Base-by-base conservation (phyloP, 2,113 vertebrate species). In the Larimichthys crocea region DNA sequence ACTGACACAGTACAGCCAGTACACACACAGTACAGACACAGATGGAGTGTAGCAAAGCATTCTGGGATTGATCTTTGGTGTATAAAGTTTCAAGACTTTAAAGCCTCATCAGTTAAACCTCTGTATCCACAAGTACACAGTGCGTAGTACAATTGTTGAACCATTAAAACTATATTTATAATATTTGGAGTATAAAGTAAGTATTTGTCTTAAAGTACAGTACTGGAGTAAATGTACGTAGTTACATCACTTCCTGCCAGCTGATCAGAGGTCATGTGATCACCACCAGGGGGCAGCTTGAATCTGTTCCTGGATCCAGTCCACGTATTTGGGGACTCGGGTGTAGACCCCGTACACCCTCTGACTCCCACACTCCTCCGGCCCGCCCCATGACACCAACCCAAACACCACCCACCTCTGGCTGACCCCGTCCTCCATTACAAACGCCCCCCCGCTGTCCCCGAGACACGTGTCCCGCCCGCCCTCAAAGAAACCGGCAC, bases 291-390 rank as follows among this genome's bases (percentile, higher is more conserved):
- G 42, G 15, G n/a, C 42, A 17, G 63, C 44, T 1, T 26, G 6
- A 2, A 24, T 20, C 40, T 64, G 42, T 20, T 16, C 0, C 40
- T 64, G n/a, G 1, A 65, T 65, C 63, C 63, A 65, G 22, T 65
- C 63, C 63, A 65, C 63, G 2, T 65, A 48, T 48, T 65, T 65
- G 4, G 63, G 3, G n/a, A 65, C 42, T 48, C 63, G 63, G 9
- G 97, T 99, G 93, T 99, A 99, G 26, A 99, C 98, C 0, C 98
- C 98, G 0, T 99, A 99, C 2, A 99, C 97, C 44, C 98, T 96
- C 67, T 96, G 97, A 86, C 96, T 98, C 17, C 98, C 98, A 0
- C 98, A 99, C 50, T 97, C 97, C 90, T 99, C 98, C 0, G 98
- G 97, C 0, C 98, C 98, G 0, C 96, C 98, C 98, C 98, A 99